phyloP scores from a whole-genome alignment of 2,113 vertebrate genomes.

The Copsychus sechellarum region DNA sequence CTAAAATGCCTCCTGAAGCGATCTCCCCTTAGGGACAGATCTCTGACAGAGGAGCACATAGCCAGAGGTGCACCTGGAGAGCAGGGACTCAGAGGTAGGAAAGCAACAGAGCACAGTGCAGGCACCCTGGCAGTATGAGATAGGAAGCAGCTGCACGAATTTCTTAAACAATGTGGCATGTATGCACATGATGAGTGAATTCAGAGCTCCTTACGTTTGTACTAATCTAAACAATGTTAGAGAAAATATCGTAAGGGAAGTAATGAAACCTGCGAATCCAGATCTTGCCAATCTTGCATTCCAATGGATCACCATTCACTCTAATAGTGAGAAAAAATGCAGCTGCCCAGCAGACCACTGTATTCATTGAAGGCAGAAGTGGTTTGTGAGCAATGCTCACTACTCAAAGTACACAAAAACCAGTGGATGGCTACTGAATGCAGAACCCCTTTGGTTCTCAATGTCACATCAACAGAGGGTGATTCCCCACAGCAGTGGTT shows the following conservation, averaged over 20 bases:
- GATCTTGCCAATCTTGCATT: neutral
- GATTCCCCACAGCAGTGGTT: neutral
- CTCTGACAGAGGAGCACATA: neutral
- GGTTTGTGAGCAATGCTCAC: neutral
- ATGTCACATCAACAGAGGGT: neutral
- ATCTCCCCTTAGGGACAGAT: neutral
- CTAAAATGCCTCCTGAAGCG: neutral
- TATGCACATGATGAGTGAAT: neutral
- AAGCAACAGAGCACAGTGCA: neutral
- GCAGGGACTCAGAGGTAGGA: neutral
- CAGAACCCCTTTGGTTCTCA: neutral
- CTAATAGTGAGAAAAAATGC: neutral
- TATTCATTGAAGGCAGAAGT: neutral
- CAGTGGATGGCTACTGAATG: neutral
- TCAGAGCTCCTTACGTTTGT: neutral
- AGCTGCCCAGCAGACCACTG: neutral
- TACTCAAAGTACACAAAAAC: neutral
- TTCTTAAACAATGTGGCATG: neutral
- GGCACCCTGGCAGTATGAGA: rapidly evolving
- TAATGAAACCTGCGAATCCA: neutral
- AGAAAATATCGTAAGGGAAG: neutral
- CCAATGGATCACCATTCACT: neutral
- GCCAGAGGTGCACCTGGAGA: neutral
- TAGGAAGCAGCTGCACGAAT: neutral
- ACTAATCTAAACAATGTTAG: neutral